Evolutionary conservation across 2,888 invertebrate species (phyloP), one percentile per base, ranked within the genome.

Genomic region (Brachycybe producta): DNA sequence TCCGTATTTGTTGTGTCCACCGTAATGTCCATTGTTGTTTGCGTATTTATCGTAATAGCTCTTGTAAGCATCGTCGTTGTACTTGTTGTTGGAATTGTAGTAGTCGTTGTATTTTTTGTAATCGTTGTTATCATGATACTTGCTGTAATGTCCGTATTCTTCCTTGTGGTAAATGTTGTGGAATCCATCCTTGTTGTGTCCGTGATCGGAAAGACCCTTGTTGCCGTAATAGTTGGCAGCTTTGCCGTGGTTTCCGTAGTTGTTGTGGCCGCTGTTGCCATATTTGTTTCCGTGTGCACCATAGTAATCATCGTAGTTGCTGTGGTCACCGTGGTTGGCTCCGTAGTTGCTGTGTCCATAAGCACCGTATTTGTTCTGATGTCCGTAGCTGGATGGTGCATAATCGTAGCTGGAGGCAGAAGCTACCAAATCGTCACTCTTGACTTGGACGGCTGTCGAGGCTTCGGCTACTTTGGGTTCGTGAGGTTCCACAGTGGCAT

Each of bases 121-220:
- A 13, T 27, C 13, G 8, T 43, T 11, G 19, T 43, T 43, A 11
- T 43, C 43, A 19, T 43, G 43, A 43, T 43, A 43, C 19, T 24
- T 43, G 43, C n/a, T 15, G 27, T 24, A 15, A 24, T 43, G 24
- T 3, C 43, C 43, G 19, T 45, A 45, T 34, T 36, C 36, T 2
- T 43, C 28, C 28, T 43, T 43, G 3, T 43, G 43, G 27, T 43
- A 43, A 2, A 43, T 8, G 28, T 43, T 43, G 28, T 43, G 28
- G 27, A 43, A 43, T 2, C 43, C 43, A 15, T 43, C 15, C 15
- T 43, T 43, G 27, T 1, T 30, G 2, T 43, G 43, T 1, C 43
- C 43, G 15, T 43, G 8, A 15, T 43, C 43, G 28, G 15, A n/a
- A 3, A 28, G 28, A 7, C 43, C 43, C n/a, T 40, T 40, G 40